Evolutionary conservation across 2,797 vertebrate genomes (phyloP).

Genomic region (Sebastiscus tertius): DNA sequence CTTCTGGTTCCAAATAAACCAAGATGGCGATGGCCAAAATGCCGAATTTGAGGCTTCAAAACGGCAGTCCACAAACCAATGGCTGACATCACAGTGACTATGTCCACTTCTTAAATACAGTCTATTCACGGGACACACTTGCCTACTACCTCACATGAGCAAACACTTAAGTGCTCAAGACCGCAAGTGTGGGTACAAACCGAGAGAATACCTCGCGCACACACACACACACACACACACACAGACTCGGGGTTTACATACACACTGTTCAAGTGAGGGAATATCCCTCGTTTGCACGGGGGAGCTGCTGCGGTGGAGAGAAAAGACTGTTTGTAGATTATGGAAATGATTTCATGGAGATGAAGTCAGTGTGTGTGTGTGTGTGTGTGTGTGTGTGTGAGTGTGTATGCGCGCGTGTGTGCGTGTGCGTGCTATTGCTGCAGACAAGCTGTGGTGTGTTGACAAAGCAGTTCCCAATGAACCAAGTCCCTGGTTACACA

Average conservation of each 20-base stretch:
- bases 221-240: not conserved
- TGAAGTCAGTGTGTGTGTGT: constrained; percentile 14
- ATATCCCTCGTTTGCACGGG: constrained; percentile 40
- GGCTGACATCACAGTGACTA: no score
- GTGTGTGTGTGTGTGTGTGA: not conserved
- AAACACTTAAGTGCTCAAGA: no score
- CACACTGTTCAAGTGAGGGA: constrained; percentile 29
- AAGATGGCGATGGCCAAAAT: rapidly evolving
- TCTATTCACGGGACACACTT: no score
- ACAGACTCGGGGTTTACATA: not conserved
- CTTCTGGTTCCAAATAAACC: not conserved
- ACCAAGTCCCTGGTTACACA: constrained; percentile 44
- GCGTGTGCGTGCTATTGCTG: not conserved
- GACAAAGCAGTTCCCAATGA: constrained; percentile 57
- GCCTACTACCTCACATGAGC: no score
- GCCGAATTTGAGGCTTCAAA: no score
- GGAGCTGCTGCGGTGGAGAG: constrained; percentile 25
- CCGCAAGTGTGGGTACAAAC: not conserved
- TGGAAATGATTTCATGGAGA: constrained; percentile 48
- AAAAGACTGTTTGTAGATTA: constrained; percentile 60
- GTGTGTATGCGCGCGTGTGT: constrained; percentile 3
- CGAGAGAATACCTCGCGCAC: not conserved
- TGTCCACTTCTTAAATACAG: no score
- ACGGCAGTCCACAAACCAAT: not conserved
- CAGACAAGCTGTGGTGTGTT: constrained; percentile 44